These are phyloP conservation scores for Trachurus trachurus DNA, from an alignment of 2,797 vertebrate genomes.

Conservation along the genomic window DNA sequence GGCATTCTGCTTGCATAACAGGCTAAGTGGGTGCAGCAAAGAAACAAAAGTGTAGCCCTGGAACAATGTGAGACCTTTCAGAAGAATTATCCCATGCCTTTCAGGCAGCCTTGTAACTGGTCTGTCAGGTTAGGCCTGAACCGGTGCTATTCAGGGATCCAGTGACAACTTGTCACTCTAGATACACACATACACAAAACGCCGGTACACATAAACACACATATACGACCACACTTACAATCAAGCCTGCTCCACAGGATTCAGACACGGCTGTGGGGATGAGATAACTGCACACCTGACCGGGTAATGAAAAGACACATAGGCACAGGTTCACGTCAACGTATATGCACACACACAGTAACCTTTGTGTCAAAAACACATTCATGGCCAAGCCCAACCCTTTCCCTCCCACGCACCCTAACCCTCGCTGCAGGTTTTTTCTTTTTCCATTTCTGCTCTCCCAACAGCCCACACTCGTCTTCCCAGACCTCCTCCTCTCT, in stretches of 20 bases:
- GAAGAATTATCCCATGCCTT: conserved; percentile 70
- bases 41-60: conserved; percentile 60
- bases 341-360: conserved; percentile 54
- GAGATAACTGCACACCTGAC: conserved; percentile 75
- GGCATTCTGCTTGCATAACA: conserved; percentile 63
- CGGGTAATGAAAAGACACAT: conserved; percentile 60
- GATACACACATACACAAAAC: conserved; percentile 69
- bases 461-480: conserved; percentile 61
- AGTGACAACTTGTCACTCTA: conserved; percentile 72
- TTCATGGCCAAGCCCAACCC: conserved; percentile 59
- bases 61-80: conserved; percentile 80
- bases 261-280: conserved; percentile 61
- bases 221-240: conserved; percentile 56
- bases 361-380: conserved; percentile 71
- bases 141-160: conserved; percentile 74
- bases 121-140: conserved; percentile 86
- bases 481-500: conserved; percentile 61
- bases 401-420: conserved; percentile 72
- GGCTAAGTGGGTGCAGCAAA: conserved; percentile 69
- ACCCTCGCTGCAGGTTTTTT: conserved; percentile 66
- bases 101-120: conserved; percentile 77
- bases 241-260: conserved; percentile 76
- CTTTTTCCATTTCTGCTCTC: conserved; percentile 74
- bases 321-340: conserved; percentile 55
- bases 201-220: conserved; percentile 58